Base-by-base conservation (phyloP, 2,888 invertebrate genomes). In the Melanotus villosus region DNA sequence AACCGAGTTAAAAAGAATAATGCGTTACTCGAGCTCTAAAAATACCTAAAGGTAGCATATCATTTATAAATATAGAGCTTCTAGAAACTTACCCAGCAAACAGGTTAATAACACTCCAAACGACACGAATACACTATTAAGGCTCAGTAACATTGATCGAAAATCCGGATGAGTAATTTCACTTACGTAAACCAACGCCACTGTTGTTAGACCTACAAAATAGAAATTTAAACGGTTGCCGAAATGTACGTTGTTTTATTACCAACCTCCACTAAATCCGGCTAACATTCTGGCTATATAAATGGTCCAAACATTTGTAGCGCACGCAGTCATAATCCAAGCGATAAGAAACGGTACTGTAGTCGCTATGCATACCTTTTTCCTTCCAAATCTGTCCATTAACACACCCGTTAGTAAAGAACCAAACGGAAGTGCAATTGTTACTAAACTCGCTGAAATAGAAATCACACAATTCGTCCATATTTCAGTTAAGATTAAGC, bases 111-210 rank as follows among this genome's bases (percentile, higher is more conserved):
- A 78, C 69, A 90, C 88, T 18, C 90, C 90, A 50, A 89, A 82
- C 0, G 89, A 87, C 0, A 89, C 88, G 75, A 87, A 88, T 5
- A 89, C 87, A 67, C 89, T 89, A 77, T 88, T 89, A 1, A 88
- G 80, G 43, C 87, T 86, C 4, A 89, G 79, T 16, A 89, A 79
- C 87, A 88, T 87, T 36, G 88, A 85, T 21, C 89, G 81, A 47
- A 86, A 82, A 60, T 82, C 81, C 0, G 87, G 86, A 82, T 89
- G 88, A 0, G 88, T 80, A 26, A 89, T 86, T 81, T 90, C 89
- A 34, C 89, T 87, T 0, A 88, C 88, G 78, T 89, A 90, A 7
- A 89, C 86, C 34, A 89, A 65, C 2, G 85, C 83, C 5, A 87
- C 88, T 0, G 87, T 87, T 12, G 88, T 85, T 65, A 89, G 76